A percentile compares a stretch with the other conserved stretches of the same genome.
These are phyloP conservation scores for Hoplodrina blanda DNA, from an alignment of 2,888 invertebrate genomes.

Conservation along the genomic window DNA sequence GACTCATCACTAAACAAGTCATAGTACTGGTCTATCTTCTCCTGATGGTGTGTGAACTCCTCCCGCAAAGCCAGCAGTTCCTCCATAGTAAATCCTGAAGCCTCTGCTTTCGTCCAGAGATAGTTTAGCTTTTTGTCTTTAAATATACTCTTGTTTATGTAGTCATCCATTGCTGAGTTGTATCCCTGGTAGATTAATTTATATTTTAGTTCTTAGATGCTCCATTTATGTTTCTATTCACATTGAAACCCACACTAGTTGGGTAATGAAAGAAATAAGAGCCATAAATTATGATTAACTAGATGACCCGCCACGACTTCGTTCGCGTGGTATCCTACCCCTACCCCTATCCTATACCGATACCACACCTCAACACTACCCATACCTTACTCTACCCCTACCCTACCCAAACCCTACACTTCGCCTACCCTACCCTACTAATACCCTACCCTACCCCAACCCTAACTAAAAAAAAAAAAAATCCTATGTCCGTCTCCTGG, in stretches of 20 bases:
- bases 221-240: not conserved
- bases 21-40: conserved; percentile 97
- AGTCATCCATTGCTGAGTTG: conserved; percentile 89
- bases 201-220: not conserved
- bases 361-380: too few species aligned
- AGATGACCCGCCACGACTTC: too few species aligned
- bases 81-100: conserved; percentile 95
- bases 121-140: conserved; percentile 97
- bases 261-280: not conserved
- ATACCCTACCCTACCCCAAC: too few species aligned
- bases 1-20: conserved; percentile 93
- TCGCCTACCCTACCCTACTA: too few species aligned
- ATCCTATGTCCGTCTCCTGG: too few species aligned
- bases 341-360: too few species aligned
- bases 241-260: not conserved
- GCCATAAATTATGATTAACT: too few species aligned
- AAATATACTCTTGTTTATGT: conserved; percentile 94
- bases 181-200: conserved; percentile 69
- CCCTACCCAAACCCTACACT: too few species aligned
- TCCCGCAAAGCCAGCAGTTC: conserved; percentile 96
- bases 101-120: conserved; percentile 97
- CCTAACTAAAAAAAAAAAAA: too few species aligned
- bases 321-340: too few species aligned
- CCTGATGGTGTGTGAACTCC: conserved; percentile 97
- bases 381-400: too few species aligned